Evolutionary conservation across 2,888 invertebrate genomes (phyloP), one percentile per base, ranked within the genome.

Genomic region (Selenia dentaria): DNA sequence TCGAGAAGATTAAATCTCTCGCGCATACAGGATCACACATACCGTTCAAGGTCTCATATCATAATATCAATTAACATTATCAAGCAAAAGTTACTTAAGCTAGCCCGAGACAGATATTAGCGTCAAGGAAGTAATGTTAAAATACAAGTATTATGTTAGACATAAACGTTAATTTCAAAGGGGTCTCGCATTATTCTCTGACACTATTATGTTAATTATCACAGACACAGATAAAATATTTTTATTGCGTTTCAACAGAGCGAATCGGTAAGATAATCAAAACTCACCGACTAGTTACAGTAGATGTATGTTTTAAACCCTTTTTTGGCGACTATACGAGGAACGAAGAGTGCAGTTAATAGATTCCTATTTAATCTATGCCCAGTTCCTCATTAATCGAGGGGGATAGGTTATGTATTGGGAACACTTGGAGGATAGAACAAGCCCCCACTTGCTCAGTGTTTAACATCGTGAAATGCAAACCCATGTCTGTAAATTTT

Each of bases 401-500:
- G n/a, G n/a, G n/a, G n/a, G n/a, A n/a, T n/a, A n/a, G n/a, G n/a
- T n/a, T n/a, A n/a, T n/a, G n/a, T n/a, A n/a, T n/a, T n/a, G n/a
- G n/a, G n/a, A n/a, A n/a, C n/a, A n/a, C n/a, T n/a, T n/a, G n/a
- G n/a, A n/a, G n/a, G n/a, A n/a, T n/a, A n/a, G n/a, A n/a, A n/a
- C n/a, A n/a, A n/a, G n/a, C n/a, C n/a, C n/a, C n/a, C n/a, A n/a
- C n/a, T n/a, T n/a, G n/a, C n/a, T n/a, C n/a, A n/a, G 22, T 8
- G 8, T 22, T 22, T 22, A n/a, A 22, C 6, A 22, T 22, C 6
- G 6, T 22, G 6, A 22, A 22, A 37, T 42, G 47, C 47, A 38
- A 32, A 29, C 45, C 24, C 26, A 51, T 54, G 45, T 59, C 67
- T 67, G 62, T 66, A 69, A 65, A n/a, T 62, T 63, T 62, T 59